Base-by-base conservation (phyloP, 2,888 invertebrate species). In the Germaria angustata region DNA sequence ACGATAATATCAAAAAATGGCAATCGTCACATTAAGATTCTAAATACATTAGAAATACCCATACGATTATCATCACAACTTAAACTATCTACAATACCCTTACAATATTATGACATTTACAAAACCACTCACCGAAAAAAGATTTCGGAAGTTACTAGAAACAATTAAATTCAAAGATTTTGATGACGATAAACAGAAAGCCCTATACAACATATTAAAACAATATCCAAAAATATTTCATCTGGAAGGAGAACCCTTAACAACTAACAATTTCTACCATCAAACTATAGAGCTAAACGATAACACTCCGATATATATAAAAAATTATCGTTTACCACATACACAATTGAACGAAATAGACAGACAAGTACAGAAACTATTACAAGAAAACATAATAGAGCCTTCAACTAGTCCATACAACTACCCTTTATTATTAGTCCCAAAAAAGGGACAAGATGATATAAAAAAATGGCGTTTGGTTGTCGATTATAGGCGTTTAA, bases 271-370 rank as follows among this genome's bases (percentile, higher is more conserved):
- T n/a, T n/a, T n/a, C n/a, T n/a, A n/a, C n/a, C n/a, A n/a, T 46
- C 63, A 44, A 44, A 63, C 0, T 8, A 51, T 51, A 49, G 32
- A 49, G 20, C 22, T 36, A n/a, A 49, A 66, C 1, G n/a, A 53
- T 39, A 51, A 20, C 11, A 51, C 8, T 17, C 49, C 51, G 13
- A 9, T 53, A 17, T 51, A 66, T 11, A 51, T n/a, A 24, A 51
- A 51, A 63, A 66, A 65, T 53, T 66, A 66, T 39, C 51, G 51
- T 53, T 15, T 39, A 53, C 39, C 51, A 39, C 66, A 66, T 39
- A 15, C 66, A 51, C 65, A 66, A 53, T 66, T 66, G 15, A 66
- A 51, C 11, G 39, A 51, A 66, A 65, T 36, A 46, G 65, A 65
- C 13, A 65, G 34, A 65, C 65, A 65, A 20, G 65, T 65, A 49